Evolutionary conservation across 2,888 invertebrate species (phyloP), one percentile per base, ranked within the genome.

Genomic region (Volucella inflata): DNA sequence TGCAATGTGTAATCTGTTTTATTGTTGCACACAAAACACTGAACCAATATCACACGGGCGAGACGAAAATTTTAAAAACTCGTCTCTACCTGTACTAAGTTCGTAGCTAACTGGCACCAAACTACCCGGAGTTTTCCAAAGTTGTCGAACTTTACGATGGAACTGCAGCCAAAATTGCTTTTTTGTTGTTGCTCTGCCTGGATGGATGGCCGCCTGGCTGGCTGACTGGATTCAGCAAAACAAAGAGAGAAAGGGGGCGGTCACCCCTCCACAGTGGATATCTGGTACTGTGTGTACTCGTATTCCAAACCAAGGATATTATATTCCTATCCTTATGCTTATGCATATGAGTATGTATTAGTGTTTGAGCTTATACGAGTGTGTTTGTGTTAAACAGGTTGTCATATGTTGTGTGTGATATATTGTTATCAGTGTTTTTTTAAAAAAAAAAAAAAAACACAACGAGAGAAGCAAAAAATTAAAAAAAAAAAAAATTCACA

Each of bases 1-100:
- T 72, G 76, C 72, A 81, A 71, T 72, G 76, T 81, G 85, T 81
- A 77, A 81, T 85, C 77, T 77, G 67, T 80, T 85, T 85, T 85
- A 85, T 77, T 85, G 85, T 85, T 85, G 85, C 76, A 81, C 76
- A 85, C 76, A 84, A 65, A 84, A 84, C 30, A 30, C 79, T 81
- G 71, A 85, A 85, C 76, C 76, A 72, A 76, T 85, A 83, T 87
- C 83, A 87, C 87, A 88, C 89, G 87, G 89, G 90, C 90, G 91
- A 91, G 91, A 90, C 90, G 88, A 90, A 90, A 90, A 90, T 88
- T 88, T 87, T 68, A 82, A 87, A 90, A 91, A 91, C 91, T 92
- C 92, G 92, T 92, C 92, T 92, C 92, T 92, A 92, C 92, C 92
- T 92, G 92, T 92, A 91, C 92, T 91, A 92, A 92, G 92, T 92